Evolutionary conservation across 2,888 invertebrate species (phyloP), one percentile per base, ranked within the genome.

Genomic region (Andrena bucephala): DNA sequence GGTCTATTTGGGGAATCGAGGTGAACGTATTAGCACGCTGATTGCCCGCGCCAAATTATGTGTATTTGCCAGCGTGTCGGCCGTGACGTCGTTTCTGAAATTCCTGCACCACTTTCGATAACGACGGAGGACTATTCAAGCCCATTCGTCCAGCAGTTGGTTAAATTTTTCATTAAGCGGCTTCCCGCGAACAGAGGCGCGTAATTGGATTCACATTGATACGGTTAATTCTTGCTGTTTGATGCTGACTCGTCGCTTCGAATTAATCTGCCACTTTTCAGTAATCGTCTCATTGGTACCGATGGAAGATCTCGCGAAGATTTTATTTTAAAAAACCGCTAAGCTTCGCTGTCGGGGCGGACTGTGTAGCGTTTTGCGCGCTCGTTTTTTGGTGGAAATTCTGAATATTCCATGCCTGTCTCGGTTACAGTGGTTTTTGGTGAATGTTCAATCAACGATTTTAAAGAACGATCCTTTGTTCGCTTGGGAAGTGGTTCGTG

Each of bases 1-100:
- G 4, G 33, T 62, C 50, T 68, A 79, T 63, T 81, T 68, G 50
- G 54, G 7, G 20, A 62, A 68, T 79, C 57, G 79, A 63, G 71
- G 62, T 27, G 65, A 67, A 54, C 48, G 62, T 68, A 50, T 79
- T 62, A 63, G 54, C 50, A n/a, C 50, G 24, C 13, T 67, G 65
- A 70, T 79, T 69, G 54, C 42, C 42, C 16, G 62, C 10, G 8
- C 0, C 4, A 63, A 62, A 68, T 63, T 68, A 24, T 24, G 36
- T 33, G 29, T n/a, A 3, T 29, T 36, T 24, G 70, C n/a, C 20
- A 7, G 7, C 48, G 10, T n/a, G 48, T 27, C 36, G 24, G 13
- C 13, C 68, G 24, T 13, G 16, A 33, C 31, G 54, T 8, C 16
- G 8, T 29, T n/a, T 13, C 10, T 1, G 3, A 67, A 59, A 13